These are phyloP conservation scores for Melipona beecheii DNA, from an alignment of 2,888 invertebrate genomes.

Conservation along the genomic window DNA sequence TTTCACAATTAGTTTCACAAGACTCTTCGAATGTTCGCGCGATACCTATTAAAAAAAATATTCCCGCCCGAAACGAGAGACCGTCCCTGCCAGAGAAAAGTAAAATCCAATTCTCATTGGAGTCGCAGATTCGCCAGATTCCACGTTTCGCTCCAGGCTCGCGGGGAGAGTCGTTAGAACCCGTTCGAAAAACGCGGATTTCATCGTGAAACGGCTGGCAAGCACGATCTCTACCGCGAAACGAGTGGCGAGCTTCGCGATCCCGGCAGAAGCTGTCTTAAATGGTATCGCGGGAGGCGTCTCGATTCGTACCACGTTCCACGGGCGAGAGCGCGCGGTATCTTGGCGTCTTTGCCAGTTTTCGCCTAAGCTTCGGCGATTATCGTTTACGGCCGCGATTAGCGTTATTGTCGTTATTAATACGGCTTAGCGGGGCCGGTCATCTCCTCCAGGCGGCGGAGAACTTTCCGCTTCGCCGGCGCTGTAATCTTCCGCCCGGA, in stretches of 20 bases:
- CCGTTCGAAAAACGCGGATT: not conserved
- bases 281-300: not conserved
- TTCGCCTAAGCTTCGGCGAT: constrained; percentile 39
- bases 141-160: not conserved
- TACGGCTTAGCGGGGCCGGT: constrained; percentile 61
- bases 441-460: constrained; percentile 18
- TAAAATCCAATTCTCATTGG: not conserved
- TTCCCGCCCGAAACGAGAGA: not conserved
- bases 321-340: not conserved
- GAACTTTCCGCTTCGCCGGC: constrained; percentile 51
- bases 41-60: not conserved
- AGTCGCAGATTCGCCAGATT: not conserved
- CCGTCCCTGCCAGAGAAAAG: not conserved
- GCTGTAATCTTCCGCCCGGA: constrained; percentile 59
- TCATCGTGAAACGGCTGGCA: not conserved
- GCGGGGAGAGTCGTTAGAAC: not conserved
- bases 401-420: constrained; percentile 71
- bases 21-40: too few species aligned
- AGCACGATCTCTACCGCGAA: not conserved
- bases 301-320: not conserved
- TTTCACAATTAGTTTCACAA: too few species aligned
- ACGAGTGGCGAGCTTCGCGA: not conserved
- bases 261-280: not conserved
- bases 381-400: constrained; percentile 66
- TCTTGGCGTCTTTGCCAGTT: constrained; percentile 28